These are phyloP conservation scores for Euzophera pinguis DNA, from an alignment of 2,888 invertebrate genomes.

Conservation along the genomic window DNA sequence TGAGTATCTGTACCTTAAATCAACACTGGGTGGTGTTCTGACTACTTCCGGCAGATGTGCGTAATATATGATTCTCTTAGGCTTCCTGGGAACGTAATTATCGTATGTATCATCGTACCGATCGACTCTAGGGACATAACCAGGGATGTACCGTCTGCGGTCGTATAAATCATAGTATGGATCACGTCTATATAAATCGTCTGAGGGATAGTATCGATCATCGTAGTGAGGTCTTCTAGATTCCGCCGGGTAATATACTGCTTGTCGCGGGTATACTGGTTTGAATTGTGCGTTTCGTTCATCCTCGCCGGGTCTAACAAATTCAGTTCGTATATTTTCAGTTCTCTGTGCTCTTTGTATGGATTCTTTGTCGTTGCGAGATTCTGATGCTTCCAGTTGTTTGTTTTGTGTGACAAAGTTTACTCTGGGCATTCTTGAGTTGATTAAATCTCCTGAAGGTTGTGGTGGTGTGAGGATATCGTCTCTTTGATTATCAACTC, in stretches of 20 bases:
- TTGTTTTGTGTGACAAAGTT: slow-evolving; percentile 84
- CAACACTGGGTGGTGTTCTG: slow-evolving; percentile 80
- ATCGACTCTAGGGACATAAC: slow-evolving; percentile 54
- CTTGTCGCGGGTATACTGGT: slow-evolving; percentile 70
- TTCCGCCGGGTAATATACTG: slow-evolving; percentile 71
- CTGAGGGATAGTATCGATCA: slow-evolving; percentile 56
- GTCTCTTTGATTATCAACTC: slow-evolving; percentile 49
- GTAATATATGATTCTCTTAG: slow-evolving; percentile 84
- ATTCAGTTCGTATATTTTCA: slow-evolving; percentile 69
- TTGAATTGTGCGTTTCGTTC: slow-evolving; percentile 49
- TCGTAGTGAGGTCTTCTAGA: slow-evolving; percentile 61
- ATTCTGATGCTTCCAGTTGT: slow-evolving; percentile 69
- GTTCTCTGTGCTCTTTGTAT: slow-evolving; percentile 61
- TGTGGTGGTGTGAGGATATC: slow-evolving; percentile 75
- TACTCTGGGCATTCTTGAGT: slow-evolving; percentile 81
- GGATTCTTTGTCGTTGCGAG: slow-evolving; percentile 71
- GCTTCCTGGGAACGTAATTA: slow-evolving; percentile 65
- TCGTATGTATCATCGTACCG: slow-evolving; percentile 67
- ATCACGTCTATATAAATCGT: slow-evolving; percentile 65
- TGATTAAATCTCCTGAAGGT: slow-evolving; percentile 75
- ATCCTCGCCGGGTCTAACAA: slow-evolving; percentile 65
- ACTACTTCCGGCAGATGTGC: slow-evolving; percentile 85
- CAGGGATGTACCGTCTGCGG: slow-evolving; percentile 48
- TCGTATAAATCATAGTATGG: slow-evolving; percentile 67
- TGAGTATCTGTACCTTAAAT: slow-evolving; percentile 74